Conservation (phyloP, 2,797 vertebrate species). For the Manis pentadactyla region DNA sequence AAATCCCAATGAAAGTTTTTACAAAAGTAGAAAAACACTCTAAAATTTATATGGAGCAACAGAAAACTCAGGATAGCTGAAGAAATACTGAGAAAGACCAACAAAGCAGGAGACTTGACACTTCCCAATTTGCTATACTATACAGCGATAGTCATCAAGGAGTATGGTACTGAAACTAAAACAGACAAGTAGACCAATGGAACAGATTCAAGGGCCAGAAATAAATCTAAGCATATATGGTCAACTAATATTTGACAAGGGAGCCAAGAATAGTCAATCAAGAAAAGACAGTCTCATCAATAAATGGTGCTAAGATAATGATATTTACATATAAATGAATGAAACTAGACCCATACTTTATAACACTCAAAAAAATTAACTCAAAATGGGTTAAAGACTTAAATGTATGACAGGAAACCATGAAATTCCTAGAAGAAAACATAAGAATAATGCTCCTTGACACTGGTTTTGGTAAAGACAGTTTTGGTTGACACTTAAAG, state of each 20-base stretch:
- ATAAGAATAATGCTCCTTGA: not conserved
- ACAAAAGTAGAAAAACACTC: not conserved
- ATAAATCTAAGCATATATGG: not conserved
- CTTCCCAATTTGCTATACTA: not conserved
- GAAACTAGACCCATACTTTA: too few species aligned
- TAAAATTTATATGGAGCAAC: not conserved
- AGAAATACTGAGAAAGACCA: not conserved
- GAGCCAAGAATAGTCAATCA: too few species aligned
- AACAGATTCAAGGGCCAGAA: not conserved
- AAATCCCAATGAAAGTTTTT: not conserved
- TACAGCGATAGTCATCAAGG: not conserved
- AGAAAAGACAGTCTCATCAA: too few species aligned
- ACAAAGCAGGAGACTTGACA: not conserved
- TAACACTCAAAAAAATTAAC: not conserved
- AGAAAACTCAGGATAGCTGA: not conserved
- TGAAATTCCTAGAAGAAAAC: not conserved
- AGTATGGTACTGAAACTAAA: not conserved
- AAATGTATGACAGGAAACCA: not conserved
- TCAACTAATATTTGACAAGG: not conserved
- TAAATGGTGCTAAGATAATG: too few species aligned
- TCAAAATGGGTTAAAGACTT: not conserved
- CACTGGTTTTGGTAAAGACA: not conserved
- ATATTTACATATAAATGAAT: too few species aligned
- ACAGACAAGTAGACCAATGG: not conserved
- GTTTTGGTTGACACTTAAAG: not conserved